Percentiles rank a stretch among this genome's conserved stretches.
Conservation (phyloP, 2,797 vertebrate species). For the Thripadectes ignobilis region DNA sequence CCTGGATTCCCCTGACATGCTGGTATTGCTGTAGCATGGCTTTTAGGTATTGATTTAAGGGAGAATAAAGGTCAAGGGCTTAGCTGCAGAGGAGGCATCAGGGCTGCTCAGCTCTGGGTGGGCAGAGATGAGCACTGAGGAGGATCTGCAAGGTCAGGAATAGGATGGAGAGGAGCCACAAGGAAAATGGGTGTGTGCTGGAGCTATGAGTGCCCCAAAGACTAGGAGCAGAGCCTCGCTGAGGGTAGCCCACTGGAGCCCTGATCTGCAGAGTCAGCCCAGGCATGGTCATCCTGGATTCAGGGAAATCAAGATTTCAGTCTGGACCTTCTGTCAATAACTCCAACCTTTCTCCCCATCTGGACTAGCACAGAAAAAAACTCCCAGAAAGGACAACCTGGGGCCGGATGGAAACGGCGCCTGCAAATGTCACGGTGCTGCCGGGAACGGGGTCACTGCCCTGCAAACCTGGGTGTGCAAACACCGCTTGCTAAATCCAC, state of each 20-base stretch:
- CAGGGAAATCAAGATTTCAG: background rate
- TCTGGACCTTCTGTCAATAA: background rate
- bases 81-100: background rate
- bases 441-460: background rate
- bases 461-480: background rate
- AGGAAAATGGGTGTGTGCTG: fast-evolving
- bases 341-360: background rate
- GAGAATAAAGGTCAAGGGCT: conserved; percentile 27
- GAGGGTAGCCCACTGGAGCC: background rate
- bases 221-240: background rate
- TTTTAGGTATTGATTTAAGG: conserved; percentile 29
- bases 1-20: background rate
- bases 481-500: background rate
- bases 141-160: background rate
- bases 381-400: background rate
- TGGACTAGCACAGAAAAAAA: background rate
- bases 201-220: background rate
- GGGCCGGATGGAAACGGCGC: background rate
- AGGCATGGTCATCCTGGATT: background rate
- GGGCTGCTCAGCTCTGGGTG: background rate
- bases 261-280: background rate
- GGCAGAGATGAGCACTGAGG: background rate
- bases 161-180: background rate
- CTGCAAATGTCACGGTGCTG: background rate
- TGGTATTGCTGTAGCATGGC: background rate